Conservation (phyloP, 2,888 invertebrate species). For the Drosophila ezoana region DNA sequence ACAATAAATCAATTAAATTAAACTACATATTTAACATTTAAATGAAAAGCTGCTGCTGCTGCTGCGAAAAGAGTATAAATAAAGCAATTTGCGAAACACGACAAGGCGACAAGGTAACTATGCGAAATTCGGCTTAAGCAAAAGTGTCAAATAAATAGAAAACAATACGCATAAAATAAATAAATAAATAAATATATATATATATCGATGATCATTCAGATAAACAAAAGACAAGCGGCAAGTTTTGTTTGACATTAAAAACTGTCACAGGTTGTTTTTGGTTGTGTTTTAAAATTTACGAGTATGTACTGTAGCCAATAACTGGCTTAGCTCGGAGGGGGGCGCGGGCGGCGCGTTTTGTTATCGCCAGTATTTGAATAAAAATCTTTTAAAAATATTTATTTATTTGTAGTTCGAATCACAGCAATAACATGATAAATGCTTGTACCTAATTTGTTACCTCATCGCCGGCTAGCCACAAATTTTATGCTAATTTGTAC, state of each 20-base stretch:
- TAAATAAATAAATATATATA: background rate
- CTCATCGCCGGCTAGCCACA: slow-evolving; percentile 64
- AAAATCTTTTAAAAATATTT: slow-evolving; percentile 60
- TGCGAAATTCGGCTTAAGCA: slow-evolving; percentile 27
- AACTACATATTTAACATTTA: slow-evolving; percentile 66
- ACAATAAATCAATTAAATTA: slow-evolving; percentile 72
- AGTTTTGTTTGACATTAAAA: slow-evolving; percentile 71
- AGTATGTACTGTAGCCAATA: slow-evolving; percentile 38
- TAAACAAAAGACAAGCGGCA: slow-evolving; percentile 43
- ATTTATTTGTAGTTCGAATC: slow-evolving; percentile 51
- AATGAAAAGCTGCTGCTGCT: slow-evolving; percentile 49
- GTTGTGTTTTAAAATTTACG: slow-evolving; percentile 56
- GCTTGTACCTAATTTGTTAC: slow-evolving; percentile 80
- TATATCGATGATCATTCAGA: slow-evolving; percentile 56
- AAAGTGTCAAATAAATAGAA: slow-evolving; percentile 68
- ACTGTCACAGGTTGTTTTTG: slow-evolving; percentile 44
- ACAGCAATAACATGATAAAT: slow-evolving; percentile 79
- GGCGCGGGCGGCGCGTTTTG: slow-evolving; percentile 8
- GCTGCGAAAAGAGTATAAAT: slow-evolving; percentile 45
- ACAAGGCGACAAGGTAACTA: slow-evolving; percentile 24
- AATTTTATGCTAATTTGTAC: slow-evolving; percentile 72
- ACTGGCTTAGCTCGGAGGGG: slow-evolving; percentile 24
- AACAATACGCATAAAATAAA: slow-evolving; percentile 11
- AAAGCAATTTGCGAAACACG: slow-evolving; percentile 65
- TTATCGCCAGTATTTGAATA: slow-evolving; percentile 74